Evolutionary conservation across 2,113 vertebrate genomes (phyloP), one percentile per base, ranked within the genome.

Genomic region (Ictidomys tridecemlineatus): DNA sequence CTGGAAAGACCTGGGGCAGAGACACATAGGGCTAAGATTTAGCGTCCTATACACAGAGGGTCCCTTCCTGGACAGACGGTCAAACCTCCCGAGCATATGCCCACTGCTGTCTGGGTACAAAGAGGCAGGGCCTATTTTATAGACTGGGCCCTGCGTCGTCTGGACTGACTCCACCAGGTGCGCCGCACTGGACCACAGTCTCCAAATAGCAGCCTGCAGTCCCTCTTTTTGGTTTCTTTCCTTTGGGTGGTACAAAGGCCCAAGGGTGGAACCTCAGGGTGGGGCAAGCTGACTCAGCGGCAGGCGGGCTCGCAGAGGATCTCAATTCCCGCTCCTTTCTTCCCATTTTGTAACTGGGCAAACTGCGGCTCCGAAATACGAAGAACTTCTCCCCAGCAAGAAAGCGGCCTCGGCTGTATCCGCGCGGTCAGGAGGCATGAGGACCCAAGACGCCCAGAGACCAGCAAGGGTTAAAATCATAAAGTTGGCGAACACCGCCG

Each of bases 261-360:
- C 34, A 13, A 37, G 92, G 80, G 48, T 73, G 83, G 42, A 39
- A 88, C 69, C 70, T 91, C 77, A 28, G 83, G 83, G 69, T 18
- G 80, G 63, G 51, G 74, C 26, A 18, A 85, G 24, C 89, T 93
- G 92, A 94, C 65, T 94, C 82, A 37, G 93, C 32, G 2, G 76
- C 4, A 0, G 14, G 34, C 26, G 0, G 37, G 28, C 74, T 72
- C 9, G 32, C 14, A 4, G 24, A 56, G 6, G 14, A 58, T 72
- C 61, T 83, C 85, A 76, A 9, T 34, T 72, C 58, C 85, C 11
- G 48, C 20, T 85, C 76, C 39, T 37, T n/a, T 61, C 42, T 85
- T 93, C 48, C 53, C 84, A 58, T 28, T 90, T 77, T 77, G 45
- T 53, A 67, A 24, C 12, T 76, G 92, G 39, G 45, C 42, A 93